Conservation (phyloP, 1,140 invertebrate species). For the Xylocopa sonorina region DNA sequence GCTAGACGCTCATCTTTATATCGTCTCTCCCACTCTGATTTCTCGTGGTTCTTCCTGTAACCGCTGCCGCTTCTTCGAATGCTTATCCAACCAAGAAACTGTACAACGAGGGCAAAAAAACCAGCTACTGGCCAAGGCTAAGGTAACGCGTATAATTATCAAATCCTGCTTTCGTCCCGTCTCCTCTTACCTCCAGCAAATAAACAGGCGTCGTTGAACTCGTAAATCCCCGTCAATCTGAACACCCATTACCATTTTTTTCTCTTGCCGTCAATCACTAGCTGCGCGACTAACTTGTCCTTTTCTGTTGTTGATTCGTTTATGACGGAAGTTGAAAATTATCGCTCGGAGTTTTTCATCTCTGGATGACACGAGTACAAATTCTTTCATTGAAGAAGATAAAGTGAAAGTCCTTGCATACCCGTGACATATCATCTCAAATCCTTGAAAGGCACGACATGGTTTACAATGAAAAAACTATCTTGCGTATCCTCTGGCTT, state of each 20-base stretch:
- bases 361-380: not conserved
- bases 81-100: conserved; percentile 24
- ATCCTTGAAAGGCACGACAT: conserved; percentile 18
- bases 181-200: not conserved
- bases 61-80: conserved; percentile 30
- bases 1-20: conserved; percentile 59
- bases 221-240: not conserved
- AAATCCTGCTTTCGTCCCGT: not conserved
- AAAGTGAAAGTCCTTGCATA: not conserved
- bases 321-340: not conserved
- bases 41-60: conserved; percentile 59
- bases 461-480: not conserved
- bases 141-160: conserved; percentile 23
- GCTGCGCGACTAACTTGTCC: not conserved
- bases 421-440: not conserved
- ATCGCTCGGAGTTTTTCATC: not conserved
- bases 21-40: conserved; percentile 55
- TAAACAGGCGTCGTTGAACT: conserved; percentile 8
- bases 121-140: conserved; percentile 40
- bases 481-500: not conserved
- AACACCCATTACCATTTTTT: not conserved
- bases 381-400: not conserved
- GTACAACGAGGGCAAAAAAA: conserved; percentile 49
- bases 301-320: not conserved
- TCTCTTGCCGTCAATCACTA: not conserved